These are phyloP conservation scores for Drosophila sp. DNA, from an alignment of 1,140 invertebrate species.

Conservation along the genomic window DNA sequence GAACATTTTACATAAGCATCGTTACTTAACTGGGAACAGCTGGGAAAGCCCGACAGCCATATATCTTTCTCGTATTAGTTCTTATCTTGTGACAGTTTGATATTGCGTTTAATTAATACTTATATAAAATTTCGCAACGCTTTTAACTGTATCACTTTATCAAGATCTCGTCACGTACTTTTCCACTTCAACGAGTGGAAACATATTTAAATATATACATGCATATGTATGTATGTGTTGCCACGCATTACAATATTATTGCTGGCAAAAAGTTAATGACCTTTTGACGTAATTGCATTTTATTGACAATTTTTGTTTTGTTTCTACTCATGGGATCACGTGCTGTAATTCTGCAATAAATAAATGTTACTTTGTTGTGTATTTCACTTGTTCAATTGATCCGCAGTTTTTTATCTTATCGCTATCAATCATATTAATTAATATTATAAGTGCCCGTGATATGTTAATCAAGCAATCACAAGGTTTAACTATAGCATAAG, in stretches of 20 bases:
- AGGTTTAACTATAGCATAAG: conserved; percentile 39
- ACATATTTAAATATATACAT: neutral
- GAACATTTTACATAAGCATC: conserved; percentile 48
- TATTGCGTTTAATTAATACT: conserved; percentile 38
- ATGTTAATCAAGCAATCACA: conserved; percentile 66
- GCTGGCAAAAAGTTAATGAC: conserved; percentile 60
- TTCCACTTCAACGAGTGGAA: conserved; percentile 2
- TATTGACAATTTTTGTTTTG: conserved; percentile 35
- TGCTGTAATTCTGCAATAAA: conserved; percentile 8
- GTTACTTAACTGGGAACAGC: conserved; percentile 37
- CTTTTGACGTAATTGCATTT: conserved; percentile 41
- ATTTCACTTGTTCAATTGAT: neutral
- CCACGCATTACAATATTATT: conserved; percentile 31
- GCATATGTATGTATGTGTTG: neutral
- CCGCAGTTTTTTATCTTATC: conserved; percentile 30
- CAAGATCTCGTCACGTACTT: conserved; percentile 2
- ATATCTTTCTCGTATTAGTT: conserved; percentile 35
- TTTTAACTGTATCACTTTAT: neutral
- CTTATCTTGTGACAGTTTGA: conserved; percentile 51
- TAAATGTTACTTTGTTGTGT: neutral
- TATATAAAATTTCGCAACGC: conserved; percentile 24
- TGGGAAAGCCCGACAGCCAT: conserved; percentile 14
- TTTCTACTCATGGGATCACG: conserved; percentile 38
- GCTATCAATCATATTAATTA: conserved; percentile 55
- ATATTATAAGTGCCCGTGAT: conserved; percentile 49